Evolutionary conservation across 1,140 invertebrate species (phyloP).

Genomic region (Danaus plexippus): DNA sequence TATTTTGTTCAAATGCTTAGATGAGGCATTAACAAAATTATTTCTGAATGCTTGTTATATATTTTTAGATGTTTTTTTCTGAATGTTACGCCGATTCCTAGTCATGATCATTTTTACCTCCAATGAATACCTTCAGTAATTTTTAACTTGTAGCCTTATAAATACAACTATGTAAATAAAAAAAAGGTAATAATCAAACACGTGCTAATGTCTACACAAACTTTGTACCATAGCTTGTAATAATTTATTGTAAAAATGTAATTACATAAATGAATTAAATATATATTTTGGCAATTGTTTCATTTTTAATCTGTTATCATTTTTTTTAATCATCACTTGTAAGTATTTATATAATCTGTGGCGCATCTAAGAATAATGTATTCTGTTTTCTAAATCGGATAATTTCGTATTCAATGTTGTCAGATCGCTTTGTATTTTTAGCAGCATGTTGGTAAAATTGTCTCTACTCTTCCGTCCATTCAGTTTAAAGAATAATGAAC

Average conservation of each 20-base stretch:
- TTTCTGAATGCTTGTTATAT: too few relatives aligned
- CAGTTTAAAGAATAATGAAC: conserved; percentile 48
- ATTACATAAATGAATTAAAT: conserved; percentile 8
- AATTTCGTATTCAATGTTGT: conserved; percentile 45
- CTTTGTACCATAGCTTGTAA: conserved; percentile 6
- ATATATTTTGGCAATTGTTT: conserved; percentile 9
- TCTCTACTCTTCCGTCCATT: conserved; percentile 43
- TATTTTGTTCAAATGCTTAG: too few relatives aligned
- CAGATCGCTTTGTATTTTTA: conserved; percentile 59
- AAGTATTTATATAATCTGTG: too few relatives aligned
- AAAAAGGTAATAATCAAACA: too few relatives aligned
- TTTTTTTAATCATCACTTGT: conserved; percentile 8
- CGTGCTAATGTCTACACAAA: conserved; percentile 1
- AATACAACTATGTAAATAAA: too few relatives aligned
- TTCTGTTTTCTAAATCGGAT: conserved; percentile 49
- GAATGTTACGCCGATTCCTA: too few relatives aligned
- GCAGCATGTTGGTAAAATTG: conserved; percentile 47
- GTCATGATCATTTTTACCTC: too few relatives aligned
- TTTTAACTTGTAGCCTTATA: too few relatives aligned
- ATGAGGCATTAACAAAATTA: too few relatives aligned
- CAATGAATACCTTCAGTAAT: too few relatives aligned
- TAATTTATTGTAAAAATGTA: conserved; percentile 9
- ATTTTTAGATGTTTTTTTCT: too few relatives aligned
- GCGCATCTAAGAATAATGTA: conserved; percentile 15
- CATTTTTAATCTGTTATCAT: conserved; percentile 2